Percentiles rank a stretch among this genome's conserved stretches.
These are phyloP conservation scores for Ruditapes philippinarum DNA, from an alignment of 1,140 invertebrate species.

Conservation along the genomic window DNA sequence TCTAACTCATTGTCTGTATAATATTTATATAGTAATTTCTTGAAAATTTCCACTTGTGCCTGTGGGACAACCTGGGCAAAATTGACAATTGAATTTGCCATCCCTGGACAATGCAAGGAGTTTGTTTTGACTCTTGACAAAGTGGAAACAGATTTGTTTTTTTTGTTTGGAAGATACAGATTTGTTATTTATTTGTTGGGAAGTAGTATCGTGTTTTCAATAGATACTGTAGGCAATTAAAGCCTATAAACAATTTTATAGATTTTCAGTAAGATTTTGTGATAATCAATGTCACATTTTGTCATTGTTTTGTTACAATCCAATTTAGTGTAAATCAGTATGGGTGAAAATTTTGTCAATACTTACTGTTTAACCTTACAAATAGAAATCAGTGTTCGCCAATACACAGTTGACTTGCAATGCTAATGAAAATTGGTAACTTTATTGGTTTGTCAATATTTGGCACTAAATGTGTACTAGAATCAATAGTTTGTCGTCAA, in stretches of 20 bases:
- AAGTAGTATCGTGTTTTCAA: background rate
- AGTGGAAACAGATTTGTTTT: too few relatives aligned
- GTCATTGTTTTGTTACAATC: background rate
- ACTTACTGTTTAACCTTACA: conserved; percentile 29
- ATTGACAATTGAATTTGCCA: too few relatives aligned
- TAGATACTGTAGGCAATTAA: too few relatives aligned
- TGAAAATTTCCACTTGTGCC: too few relatives aligned
- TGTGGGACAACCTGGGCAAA: too few relatives aligned
- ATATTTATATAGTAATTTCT: too few relatives aligned
- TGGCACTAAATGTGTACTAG: background rate
- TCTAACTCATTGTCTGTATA: too few relatives aligned
- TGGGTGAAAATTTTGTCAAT: conserved; percentile 49
- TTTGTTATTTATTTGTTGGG: background rate
- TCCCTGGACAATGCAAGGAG: too few relatives aligned
- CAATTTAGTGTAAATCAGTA: background rate
- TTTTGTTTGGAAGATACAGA: too few relatives aligned
- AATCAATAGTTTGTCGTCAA: conserved; percentile 46
- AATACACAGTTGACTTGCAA: background rate
- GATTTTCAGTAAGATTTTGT: background rate
- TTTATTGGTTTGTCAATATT: conserved; percentile 49
- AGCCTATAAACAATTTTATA: background rate
- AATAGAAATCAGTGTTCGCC: conserved; percentile 28
- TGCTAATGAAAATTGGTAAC: conserved; percentile 34
- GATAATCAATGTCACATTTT: conserved; percentile 13
- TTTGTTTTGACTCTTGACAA: background rate